Evolutionary conservation across 2,797 vertebrate species (phyloP), one percentile per base, ranked within the genome.

Genomic region (Rhinichthys osculus): DNA sequence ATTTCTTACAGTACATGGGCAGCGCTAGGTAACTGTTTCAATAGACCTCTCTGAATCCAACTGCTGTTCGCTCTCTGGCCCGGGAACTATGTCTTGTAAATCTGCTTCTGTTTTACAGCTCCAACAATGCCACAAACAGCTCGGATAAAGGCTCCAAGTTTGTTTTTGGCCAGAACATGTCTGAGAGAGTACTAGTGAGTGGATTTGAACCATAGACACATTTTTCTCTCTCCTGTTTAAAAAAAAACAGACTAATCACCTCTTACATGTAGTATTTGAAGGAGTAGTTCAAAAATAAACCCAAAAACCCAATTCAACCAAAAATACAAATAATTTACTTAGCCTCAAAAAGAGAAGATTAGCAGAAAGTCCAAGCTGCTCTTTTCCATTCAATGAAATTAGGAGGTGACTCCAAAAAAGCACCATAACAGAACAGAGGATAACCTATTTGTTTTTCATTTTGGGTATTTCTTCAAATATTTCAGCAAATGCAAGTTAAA

Each of bases 91-190:
- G 47, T 86, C 42, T 54, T 72, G 81, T 81, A 72, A 89, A 69
- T 69, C 44, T 85, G 54, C 54, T 57, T 83, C 40, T 84, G 50
- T 85, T 83, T 89, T 86, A 14, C 92, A 99, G 97, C 91, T 93
- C 94, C 95, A 97, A 98, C 94, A 97, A 96, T 91, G 95, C 97
- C 5, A 88, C 95, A 82, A 97, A 96, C 91, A 97, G 94, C 89
- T 92, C 96, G 72, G 98, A 99, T 23, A 93, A 96, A 90, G 97
- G 95, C 91, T 96, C 96, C 92, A 99, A 98, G 86, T 99, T 99
- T 92, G 95, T 99, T 67, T 99, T 99, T 92, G 98, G 98, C 83
- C 98, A 99, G 95, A 99, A 99, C 92, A 99, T 99, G 98, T 99
- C 97, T 4, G 98, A 98, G 87, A 94, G 98, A 83, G 98, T 99